Percentiles rank a stretch among this genome's conserved stretches.
Conservation (phyloP, 2,797 vertebrate species). For the Adrianichthys oophorus region DNA sequence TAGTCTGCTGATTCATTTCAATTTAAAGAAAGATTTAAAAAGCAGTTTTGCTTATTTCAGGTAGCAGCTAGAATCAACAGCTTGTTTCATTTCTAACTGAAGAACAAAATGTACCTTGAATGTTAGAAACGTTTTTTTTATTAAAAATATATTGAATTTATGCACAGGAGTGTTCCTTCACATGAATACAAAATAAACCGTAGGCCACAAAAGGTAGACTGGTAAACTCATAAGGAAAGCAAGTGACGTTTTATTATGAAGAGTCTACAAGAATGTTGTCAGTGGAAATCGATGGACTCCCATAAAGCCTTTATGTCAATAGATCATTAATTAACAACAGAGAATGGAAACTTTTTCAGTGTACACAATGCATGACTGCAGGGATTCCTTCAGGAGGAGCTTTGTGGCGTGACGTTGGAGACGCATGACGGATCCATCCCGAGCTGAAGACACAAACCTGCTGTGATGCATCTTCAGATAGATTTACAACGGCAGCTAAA, state of each 20-base stretch:
- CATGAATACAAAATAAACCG: too few relatives aligned
- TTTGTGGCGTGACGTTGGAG: neutral
- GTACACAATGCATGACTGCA: slow-evolving; percentile 2
- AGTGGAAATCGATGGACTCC: slow-evolving; percentile 50
- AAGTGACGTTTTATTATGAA: slow-evolving; percentile 32
- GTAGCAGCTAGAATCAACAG: too few relatives aligned
- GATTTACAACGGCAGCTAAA: neutral
- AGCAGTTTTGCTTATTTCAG: slow-evolving; percentile 3
- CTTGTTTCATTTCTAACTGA: too few relatives aligned
- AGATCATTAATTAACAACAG: slow-evolving; percentile 71
- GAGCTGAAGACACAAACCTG: slow-evolving; percentile 4
- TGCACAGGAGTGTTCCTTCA: too few relatives aligned
- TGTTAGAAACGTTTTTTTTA: too few relatives aligned
- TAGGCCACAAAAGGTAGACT: neutral
- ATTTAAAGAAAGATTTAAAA: slow-evolving; percentile 24
- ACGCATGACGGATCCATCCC: neutral
- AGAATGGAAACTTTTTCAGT: slow-evolving; percentile 31
- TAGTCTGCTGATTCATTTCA: slow-evolving; percentile 16
- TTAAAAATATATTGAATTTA: too few relatives aligned
- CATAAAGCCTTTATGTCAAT: slow-evolving; percentile 73
- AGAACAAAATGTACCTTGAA: too few relatives aligned
- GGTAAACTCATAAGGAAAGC: slow-evolving; percentile 16
- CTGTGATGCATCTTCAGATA: neutral
- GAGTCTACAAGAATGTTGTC: slow-evolving; percentile 38
- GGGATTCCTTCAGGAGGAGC: slow-evolving; percentile 12